phyloP scores from a whole-genome alignment of 2,797 vertebrate genomes.

The Ispidina lecontei region DNA sequence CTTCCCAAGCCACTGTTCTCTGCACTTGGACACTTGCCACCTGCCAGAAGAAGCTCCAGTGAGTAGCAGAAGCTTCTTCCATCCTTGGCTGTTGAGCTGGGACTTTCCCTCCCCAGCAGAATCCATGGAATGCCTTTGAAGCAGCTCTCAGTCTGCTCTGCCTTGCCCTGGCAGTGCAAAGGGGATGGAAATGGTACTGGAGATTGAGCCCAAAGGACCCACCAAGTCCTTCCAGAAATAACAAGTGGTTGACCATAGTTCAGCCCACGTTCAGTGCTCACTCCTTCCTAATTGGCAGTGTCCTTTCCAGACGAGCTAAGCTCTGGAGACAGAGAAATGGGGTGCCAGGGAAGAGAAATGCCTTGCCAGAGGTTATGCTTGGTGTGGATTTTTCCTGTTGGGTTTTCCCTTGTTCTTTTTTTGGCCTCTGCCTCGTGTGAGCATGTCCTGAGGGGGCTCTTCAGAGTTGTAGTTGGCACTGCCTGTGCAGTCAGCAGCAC shows the following conservation, averaged over 20 bases:
- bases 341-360: neutral
- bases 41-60: neutral
- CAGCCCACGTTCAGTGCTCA: neutral
- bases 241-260: conserved; percentile 32
- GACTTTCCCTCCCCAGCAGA: conserved; percentile 12
- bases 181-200: conserved; percentile 20
- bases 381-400: conserved; percentile 17
- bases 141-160: conserved; percentile 13
- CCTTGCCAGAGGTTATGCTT: conserved; percentile 20
- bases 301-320: neutral
- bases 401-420: neutral
- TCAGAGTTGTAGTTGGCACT: conserved; percentile 24
- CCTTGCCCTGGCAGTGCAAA: neutral
- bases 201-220: neutral
- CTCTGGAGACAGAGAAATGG: neutral
- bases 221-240: conserved; percentile 40
- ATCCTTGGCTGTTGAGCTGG: neutral
- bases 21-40: neutral
- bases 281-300: neutral
- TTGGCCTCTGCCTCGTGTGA: neutral
- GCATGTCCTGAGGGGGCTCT: neutral
- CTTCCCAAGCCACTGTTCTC: neutral
- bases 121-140: conserved; percentile 55
- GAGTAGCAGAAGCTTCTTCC: neutral
- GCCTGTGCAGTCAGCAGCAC: accelerated